Conservation (phyloP, 2,797 vertebrate species). For the Fistularia tabacaria region DNA sequence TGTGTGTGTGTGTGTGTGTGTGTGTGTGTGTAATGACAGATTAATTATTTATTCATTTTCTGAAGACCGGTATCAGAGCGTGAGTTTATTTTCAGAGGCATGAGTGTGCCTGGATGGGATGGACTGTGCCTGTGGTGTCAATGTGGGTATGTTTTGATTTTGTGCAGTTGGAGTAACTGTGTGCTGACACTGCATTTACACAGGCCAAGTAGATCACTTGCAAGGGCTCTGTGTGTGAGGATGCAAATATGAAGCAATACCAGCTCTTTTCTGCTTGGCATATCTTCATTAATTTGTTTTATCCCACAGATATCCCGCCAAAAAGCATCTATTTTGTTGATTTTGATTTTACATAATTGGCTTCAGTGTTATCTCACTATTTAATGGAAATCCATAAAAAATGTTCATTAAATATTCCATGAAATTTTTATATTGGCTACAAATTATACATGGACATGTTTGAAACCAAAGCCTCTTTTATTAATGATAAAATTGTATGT, state of each 20-base stretch:
- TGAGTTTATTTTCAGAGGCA: background rate
- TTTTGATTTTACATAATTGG: no score
- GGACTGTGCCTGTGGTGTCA: background rate
- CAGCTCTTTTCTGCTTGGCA: no score
- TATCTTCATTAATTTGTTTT: background rate
- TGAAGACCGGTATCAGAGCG: conserved; percentile 7
- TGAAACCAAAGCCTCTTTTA: no score
- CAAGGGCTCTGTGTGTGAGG: conserved; percentile 15
- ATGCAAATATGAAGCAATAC: conserved; percentile 20
- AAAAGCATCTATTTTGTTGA: no score
- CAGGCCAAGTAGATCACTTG: conserved; percentile 41
- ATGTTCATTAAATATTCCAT: no score
- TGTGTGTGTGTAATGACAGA: conserved; percentile 6
- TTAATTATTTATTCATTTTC: conserved; percentile 28
- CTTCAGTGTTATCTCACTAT: no score
- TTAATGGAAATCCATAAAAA: no score
- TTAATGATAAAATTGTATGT: no score
- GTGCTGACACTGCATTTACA: conserved; percentile 48
- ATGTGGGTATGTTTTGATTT: conserved; percentile 18
- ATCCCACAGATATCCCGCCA: no score
- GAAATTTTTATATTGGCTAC: no score
- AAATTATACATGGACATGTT: no score
- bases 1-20: conserved; percentile 1
- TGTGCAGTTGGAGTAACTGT: conserved; percentile 18
- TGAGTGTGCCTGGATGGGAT: background rate